Base-by-base conservation (phyloP, 2,888 invertebrate genomes). In the Acanthococcus lagerstroemiae region DNA sequence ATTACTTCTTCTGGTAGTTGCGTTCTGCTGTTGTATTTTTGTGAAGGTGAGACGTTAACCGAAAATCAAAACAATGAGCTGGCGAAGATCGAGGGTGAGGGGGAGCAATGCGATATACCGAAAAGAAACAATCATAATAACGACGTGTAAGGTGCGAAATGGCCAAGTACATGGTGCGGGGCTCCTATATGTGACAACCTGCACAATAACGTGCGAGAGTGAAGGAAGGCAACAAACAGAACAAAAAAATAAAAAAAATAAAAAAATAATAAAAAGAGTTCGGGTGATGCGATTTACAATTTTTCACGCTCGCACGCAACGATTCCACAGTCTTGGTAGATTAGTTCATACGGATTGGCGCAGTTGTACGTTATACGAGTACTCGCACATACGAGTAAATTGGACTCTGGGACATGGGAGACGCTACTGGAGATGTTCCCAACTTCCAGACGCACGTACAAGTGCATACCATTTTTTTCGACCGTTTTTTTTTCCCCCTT, bases 1-100 rank as follows among this genome's bases (percentile, higher is more conserved):
- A 60, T 60, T 60, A 60, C 60, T 60, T 48, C 60, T 60, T 48
- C 27, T 46, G 27, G 60, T 60, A 60, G 60, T 46, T 45, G 15
- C 22, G n/a, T 45, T 25, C 26, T 56, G 30, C 44, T 56, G 25
- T 48, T 37, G 19, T 24, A n/a, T 24, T 56, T 30, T 56, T 56
- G 27, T 48, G 60, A 60, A 60, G 60, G 60, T 60, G 48, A 60
- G 48, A 48, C 22, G 6, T 9, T 55, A 26, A 26, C 12, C 55
- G 55, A 26, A 6, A 15, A 17, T 17, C n/a, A 17, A 4, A 19
- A 37, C 2, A 22, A 37, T 17, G 22, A 2, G 22, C 37, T 2
- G n/a, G 26, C 22, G 27, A 21, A 45, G 46, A 45, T 19, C 4
- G 46, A 45, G 46, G 4, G 15, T 6, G 46, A 45, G 46, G 19